A percentile compares a stretch with the other conserved stretches of the same genome.
These are phyloP conservation scores for Phytoseiulus persimilis DNA, from an alignment of 2,888 invertebrate genomes.

Conservation along the genomic window DNA sequence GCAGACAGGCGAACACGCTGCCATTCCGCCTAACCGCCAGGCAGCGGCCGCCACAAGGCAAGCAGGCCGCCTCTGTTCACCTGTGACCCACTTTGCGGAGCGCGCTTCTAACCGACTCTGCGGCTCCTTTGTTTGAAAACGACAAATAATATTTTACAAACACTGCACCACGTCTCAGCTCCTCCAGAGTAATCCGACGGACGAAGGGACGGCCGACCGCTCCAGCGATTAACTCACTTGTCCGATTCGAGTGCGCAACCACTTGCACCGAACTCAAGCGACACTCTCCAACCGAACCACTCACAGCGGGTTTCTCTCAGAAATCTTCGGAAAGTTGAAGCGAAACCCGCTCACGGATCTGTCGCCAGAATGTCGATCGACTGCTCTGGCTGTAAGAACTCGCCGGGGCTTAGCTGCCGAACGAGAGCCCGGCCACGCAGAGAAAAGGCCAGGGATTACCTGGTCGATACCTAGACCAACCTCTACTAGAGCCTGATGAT, in stretches of 20 bases:
- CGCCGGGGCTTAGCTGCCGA: background rate
- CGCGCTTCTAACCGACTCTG: background rate
- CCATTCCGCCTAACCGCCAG: background rate
- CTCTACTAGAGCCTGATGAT: background rate
- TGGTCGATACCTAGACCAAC: background rate
- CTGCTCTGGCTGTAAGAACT: background rate
- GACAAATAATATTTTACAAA: background rate
- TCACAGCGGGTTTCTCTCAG: too few relatives aligned
- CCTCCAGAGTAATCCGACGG: background rate
- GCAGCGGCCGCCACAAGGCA: background rate
- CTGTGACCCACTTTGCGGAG: background rate
- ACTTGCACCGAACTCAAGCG: too few relatives aligned
- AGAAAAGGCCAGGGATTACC: background rate
- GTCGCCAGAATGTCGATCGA: too few relatives aligned
- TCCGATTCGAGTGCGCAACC: background rate
- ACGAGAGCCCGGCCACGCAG: background rate
- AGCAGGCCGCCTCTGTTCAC: constrained; percentile 5
- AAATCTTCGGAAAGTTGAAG: too few relatives aligned
- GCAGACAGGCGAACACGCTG: background rate
- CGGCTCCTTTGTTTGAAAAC: background rate
- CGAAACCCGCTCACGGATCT: too few relatives aligned
- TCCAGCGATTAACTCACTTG: background rate
- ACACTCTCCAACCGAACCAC: too few relatives aligned
- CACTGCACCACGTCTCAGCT: background rate
- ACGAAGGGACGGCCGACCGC: background rate